Base-by-base conservation (phyloP, 2,113 vertebrate genomes). In the Halichoeres trimaculatus region DNA sequence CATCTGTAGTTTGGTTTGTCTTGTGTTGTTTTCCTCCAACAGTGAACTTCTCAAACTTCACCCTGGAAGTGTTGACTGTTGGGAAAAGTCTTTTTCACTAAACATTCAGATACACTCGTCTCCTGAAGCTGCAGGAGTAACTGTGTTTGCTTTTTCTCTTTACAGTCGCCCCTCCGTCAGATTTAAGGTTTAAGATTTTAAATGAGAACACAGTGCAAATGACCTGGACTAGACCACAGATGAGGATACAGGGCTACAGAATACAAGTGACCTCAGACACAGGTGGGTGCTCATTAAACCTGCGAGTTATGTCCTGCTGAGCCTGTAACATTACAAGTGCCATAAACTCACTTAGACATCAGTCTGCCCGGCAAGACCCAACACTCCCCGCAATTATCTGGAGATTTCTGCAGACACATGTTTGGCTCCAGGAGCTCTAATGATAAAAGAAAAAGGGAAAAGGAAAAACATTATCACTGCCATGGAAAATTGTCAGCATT, bases 121-220 rank as follows among this genome's bases (percentile, higher is more conserved):
- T 24, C 14, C 20, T 23, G 3, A 53, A 22, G 50, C 40, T 19
- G 23, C 36, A 11, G 12, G 2, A 74, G 69, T 93, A 76, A 93
- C 89, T 26, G 47, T 64, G 26, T 19, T 54, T 63, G 38, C 92
- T 75, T 92, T 51, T 74, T 86, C 54, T 88, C 50, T 81, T 92
- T 92, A 50, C 96, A 99, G 98, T 98, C 87, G 94, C 95, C 55
- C 94, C 97, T 62, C 97, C 97, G 4, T 94, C 96, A 92, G 94
- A 96, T 81, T 95, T 99, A 94, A 97, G 93, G 91, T 99, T 98
- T 95, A 96, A 95, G 94, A 97, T 99, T 94, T 93, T 97, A 94
- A 96, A 96, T 94, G 95, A 97, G 89, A 95, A 92, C 89, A 96
- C 96, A 81, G 97, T 99, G 92, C 95, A 96, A 89, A 97, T 99